phyloP scores from a whole-genome alignment of 2,113 vertebrate species.

The Zosterops japonicus region DNA sequence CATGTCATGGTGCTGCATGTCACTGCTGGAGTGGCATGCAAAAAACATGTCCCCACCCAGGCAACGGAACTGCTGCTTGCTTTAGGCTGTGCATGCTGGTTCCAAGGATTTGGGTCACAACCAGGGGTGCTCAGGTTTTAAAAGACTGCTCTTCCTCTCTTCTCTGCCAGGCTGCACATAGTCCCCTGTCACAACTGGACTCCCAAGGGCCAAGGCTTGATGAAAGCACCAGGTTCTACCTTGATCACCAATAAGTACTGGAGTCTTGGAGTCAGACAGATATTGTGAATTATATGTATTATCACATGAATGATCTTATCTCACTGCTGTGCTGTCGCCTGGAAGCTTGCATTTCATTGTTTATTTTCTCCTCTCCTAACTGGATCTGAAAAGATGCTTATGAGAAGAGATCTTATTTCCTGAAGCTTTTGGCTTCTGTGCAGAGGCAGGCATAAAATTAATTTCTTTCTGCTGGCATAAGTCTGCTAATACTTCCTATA shows the following conservation, averaged over 20 bases:
- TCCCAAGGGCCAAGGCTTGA: background rate
- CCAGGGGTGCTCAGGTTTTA: background rate
- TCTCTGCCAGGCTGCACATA: background rate
- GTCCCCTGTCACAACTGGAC: fast-evolving
- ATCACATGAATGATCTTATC: background rate
- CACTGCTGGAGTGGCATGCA: background rate
- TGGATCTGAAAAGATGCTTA: constrained; percentile 27
- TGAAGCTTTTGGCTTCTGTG: constrained; percentile 41
- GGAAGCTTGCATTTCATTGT: background rate
- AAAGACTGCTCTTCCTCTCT: background rate
- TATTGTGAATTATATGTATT: background rate
- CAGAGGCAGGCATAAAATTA: constrained; percentile 51
- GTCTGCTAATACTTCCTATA: constrained; percentile 41
- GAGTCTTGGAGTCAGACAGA: background rate
- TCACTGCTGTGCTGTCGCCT: background rate
- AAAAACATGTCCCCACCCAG: background rate
- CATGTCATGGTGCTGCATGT: fast-evolving
- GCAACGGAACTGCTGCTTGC: background rate
- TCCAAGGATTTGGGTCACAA: background rate
- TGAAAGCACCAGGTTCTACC: background rate
- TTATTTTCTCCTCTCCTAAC: constrained; percentile 5
- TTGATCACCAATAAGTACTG: background rate
- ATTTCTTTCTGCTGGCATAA: constrained; percentile 29
- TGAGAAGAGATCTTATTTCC: constrained; percentile 34
- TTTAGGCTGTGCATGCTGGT: background rate